Evolutionary conservation across 2,113 vertebrate genomes (phyloP).

Genomic region (Chaetops frenatus): DNA sequence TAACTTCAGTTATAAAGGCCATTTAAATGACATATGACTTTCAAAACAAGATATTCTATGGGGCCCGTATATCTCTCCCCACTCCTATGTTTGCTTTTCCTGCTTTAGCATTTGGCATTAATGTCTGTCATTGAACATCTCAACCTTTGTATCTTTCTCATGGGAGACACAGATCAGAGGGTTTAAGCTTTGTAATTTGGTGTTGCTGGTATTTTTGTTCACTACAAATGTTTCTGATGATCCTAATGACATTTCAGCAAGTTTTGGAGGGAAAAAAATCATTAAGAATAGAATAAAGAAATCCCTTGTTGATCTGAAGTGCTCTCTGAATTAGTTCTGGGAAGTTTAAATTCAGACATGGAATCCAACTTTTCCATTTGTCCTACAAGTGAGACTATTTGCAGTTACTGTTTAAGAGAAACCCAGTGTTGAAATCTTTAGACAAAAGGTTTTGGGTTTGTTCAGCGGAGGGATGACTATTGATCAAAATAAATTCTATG

Average conservation of each 20-base stretch:
- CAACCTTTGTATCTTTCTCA: not conserved
- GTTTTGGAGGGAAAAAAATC: not conserved
- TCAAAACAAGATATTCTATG: slow-evolving; percentile 11
- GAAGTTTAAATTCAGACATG: not conserved
- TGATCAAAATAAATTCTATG: not conserved
- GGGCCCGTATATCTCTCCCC: not conserved
- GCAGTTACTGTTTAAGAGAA: not conserved
- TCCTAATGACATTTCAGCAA: not conserved
- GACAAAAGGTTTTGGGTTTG: not conserved
- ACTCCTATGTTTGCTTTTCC: not conserved
- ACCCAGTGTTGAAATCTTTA: not conserved
- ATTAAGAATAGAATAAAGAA: not conserved
- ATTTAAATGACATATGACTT: slow-evolving; percentile 9
- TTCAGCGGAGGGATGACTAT: not conserved
- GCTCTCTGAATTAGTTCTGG: not conserved
- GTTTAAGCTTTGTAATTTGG: not conserved
- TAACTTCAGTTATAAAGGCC: not conserved
- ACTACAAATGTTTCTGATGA: not conserved
- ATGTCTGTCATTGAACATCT: slow-evolving; percentile 44
- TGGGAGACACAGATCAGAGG: slow-evolving; percentile 7
- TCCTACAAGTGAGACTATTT: not conserved
- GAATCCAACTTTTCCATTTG: not conserved
- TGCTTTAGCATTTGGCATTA: slow-evolving; percentile 15
- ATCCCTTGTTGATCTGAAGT: not conserved
- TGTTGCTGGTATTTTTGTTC: not conserved